Conservation (phyloP, 2,888 invertebrate genomes). For the Deilephila elpenor region DNA sequence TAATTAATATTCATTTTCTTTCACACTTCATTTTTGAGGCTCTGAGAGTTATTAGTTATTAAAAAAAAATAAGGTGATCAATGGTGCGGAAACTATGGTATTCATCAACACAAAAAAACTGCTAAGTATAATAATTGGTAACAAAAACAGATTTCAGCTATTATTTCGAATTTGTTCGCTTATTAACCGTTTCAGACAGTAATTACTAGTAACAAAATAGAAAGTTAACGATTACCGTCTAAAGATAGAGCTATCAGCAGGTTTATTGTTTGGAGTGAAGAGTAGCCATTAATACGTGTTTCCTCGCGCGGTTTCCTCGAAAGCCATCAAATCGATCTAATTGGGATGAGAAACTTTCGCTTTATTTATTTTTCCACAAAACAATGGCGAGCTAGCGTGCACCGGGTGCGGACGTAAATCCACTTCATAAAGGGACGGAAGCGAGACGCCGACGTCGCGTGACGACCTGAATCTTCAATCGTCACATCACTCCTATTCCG, state of each 20-base stretch:
- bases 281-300: conserved; percentile 35
- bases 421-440: conserved; percentile 49
- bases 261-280: conserved; percentile 5
- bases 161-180: background rate
- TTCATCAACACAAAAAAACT: too few species aligned
- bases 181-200: background rate
- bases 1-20: too few species aligned
- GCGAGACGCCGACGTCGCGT: conserved; percentile 44
- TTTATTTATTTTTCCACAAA: conserved; percentile 42
- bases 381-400: conserved; percentile 57
- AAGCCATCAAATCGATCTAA: conserved; percentile 50
- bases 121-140: background rate
- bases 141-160: background rate
- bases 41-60: too few species aligned
- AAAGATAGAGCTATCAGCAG: conserved; percentile 7
- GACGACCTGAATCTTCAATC: conserved; percentile 41
- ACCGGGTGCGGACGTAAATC: conserved; percentile 42
- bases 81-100: too few species aligned
- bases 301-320: conserved; percentile 42
- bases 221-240: background rate
- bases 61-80: too few species aligned
- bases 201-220: conserved; percentile 7
- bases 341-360: conserved; percentile 62
- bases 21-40: too few species aligned
- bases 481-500: conserved; percentile 33